Evolutionary conservation across 2,888 invertebrate species (phyloP).

Genomic region (Drosophila hamatofila): DNA sequence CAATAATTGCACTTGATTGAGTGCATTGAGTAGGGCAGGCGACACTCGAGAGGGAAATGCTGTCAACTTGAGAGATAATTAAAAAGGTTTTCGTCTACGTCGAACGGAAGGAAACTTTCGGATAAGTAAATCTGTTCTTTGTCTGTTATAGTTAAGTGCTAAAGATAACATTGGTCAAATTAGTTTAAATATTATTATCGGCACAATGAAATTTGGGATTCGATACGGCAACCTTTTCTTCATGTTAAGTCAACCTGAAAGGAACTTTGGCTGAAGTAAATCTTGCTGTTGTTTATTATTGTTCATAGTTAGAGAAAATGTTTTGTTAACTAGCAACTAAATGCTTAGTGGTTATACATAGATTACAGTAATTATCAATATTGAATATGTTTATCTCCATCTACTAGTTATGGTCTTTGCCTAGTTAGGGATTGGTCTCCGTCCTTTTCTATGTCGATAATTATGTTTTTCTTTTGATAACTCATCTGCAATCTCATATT

Average conservation of each 20-base stretch:
- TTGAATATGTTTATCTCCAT: background rate
- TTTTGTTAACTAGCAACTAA: background rate
- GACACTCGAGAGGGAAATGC: slow-evolving; percentile 14
- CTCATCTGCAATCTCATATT: background rate
- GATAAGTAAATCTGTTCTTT: background rate
- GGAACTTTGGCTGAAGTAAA: background rate
- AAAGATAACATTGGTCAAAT: background rate
- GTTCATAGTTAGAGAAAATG: background rate
- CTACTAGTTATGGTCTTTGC: background rate
- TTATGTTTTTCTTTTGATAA: background rate
- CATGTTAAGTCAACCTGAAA: background rate
- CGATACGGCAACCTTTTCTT: background rate
- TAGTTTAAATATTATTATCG: slow-evolving; percentile 4
- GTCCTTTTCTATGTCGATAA: background rate
- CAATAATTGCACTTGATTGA: slow-evolving; percentile 65
- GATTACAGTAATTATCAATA: background rate
- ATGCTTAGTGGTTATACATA: background rate
- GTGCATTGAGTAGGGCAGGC: slow-evolving; percentile 30
- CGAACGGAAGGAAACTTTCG: background rate
- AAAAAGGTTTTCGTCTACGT: background rate
- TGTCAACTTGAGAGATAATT: slow-evolving; percentile 12
- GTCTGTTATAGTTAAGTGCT: background rate
- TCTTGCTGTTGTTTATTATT: background rate
- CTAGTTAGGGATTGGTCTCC: background rate
- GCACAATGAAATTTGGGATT: background rate